These are phyloP conservation scores for Fringilla coelebs DNA, from an alignment of 2,797 vertebrate species.

Conservation along the genomic window DNA sequence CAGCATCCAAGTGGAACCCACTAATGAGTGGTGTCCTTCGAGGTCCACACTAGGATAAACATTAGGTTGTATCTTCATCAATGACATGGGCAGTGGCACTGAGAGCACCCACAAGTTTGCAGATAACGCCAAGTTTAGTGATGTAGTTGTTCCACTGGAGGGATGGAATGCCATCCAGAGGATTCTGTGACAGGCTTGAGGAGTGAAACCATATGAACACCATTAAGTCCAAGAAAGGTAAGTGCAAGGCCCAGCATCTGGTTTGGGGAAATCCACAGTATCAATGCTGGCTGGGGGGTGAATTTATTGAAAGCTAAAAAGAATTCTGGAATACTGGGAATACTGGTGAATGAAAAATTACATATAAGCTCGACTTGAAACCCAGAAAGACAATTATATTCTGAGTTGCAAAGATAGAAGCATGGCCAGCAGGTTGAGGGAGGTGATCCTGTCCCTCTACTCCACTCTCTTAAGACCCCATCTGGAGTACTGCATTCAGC, in stretches of 20 bases:
- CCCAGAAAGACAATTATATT: neutral
- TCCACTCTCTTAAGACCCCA: neutral
- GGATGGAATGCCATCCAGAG: neutral
- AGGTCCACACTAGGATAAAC: neutral
- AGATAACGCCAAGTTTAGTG: neutral
- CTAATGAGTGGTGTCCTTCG: neutral
- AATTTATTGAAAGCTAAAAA: neutral
- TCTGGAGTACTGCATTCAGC: neutral
- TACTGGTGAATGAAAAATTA: neutral
- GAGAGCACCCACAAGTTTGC: neutral
- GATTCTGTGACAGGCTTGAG: neutral
- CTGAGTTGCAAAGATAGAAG: neutral
- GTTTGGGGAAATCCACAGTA: neutral
- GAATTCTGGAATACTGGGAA: neutral
- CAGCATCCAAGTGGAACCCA: neutral
- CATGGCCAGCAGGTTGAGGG: neutral
- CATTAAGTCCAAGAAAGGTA: neutral
- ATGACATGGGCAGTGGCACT: neutral
- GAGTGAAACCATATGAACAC: neutral
- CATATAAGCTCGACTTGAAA: neutral
- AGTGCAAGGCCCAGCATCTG: neutral
- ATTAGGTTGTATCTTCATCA: neutral
- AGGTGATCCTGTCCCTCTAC: neutral
- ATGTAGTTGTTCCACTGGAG: neutral
- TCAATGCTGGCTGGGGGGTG: neutral